Evolutionary conservation across 2,888 invertebrate species (phyloP).

Genomic region (Periphyllus acericola): DNA sequence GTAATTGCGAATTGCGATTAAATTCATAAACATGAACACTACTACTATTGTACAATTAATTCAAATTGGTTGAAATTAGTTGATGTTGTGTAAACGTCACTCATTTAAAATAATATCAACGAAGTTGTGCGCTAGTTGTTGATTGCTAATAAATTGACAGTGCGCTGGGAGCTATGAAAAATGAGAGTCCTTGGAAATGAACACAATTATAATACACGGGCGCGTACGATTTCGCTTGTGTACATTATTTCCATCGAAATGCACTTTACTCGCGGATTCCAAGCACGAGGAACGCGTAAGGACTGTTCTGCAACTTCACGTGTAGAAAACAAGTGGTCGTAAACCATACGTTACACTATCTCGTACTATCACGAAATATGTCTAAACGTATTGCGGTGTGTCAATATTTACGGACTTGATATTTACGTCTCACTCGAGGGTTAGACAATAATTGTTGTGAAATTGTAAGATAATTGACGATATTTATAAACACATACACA

Average conservation of each 20-base stretch:
- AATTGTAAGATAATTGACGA: conserved; percentile 25
- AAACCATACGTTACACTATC: conserved; percentile 12
- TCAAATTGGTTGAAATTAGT: neutral
- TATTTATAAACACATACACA: neutral
- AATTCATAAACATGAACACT: too few species aligned
- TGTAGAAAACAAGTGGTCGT: conserved; percentile 19
- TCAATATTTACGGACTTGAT: conserved; percentile 40
- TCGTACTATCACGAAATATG: conserved; percentile 23
- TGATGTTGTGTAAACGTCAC: neutral
- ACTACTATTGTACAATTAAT: too few species aligned
- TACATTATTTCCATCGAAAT: conserved; percentile 40
- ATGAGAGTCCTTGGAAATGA: conserved; percentile 22
- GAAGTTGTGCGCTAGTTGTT: neutral
- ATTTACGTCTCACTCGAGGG: conserved; percentile 21
- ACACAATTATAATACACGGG: neutral
- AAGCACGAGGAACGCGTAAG: conserved; percentile 23
- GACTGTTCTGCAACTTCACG: conserved; percentile 28
- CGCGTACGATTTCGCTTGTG: neutral
- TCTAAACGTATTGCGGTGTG: conserved; percentile 15
- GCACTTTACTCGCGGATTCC: conserved; percentile 19
- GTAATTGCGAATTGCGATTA: too few species aligned
- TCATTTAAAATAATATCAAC: neutral
- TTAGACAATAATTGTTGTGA: neutral
- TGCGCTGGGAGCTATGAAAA: conserved; percentile 5
- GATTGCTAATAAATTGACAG: neutral